These are phyloP conservation scores for Itoplectis maculator DNA, from an alignment of 2,888 invertebrate species.

Conservation along the genomic window DNA sequence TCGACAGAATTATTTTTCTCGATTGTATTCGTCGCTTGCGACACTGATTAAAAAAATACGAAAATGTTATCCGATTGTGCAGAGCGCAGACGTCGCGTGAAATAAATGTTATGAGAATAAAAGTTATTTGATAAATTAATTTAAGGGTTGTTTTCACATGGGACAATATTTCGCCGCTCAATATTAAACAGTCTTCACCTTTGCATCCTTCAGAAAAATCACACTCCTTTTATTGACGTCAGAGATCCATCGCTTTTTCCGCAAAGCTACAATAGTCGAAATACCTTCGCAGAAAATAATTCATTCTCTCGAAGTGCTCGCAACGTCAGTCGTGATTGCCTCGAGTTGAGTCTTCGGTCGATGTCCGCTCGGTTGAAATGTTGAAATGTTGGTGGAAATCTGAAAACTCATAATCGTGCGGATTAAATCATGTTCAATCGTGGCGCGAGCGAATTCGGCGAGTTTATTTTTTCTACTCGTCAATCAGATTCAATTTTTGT, in stretches of 20 bases:
- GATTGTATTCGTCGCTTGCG: conserved; percentile 1
- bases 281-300: conserved; percentile 15
- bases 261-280: conserved; percentile 9
- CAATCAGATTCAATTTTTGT: too few relatives aligned
- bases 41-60: neutral
- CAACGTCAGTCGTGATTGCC: neutral
- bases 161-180: neutral
- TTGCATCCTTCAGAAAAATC: neutral
- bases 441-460: conserved; percentile 50
- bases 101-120: conserved; percentile 28
- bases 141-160: neutral
- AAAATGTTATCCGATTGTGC: neutral
- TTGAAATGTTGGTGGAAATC: conserved; percentile 62
- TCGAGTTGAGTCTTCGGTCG: neutral
- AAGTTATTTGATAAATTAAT: neutral
- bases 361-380: neutral
- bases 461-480: neutral
- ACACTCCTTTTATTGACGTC: neutral
- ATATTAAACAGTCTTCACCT: neutral
- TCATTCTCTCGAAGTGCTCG: neutral
- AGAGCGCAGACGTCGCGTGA: neutral
- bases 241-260: neutral
- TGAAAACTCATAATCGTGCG: conserved; percentile 76
- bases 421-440: conserved; percentile 70
- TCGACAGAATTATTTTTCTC: neutral